phyloP scores from a whole-genome alignment of 2,113 vertebrate genomes.

The Hemiprocne comata region DNA sequence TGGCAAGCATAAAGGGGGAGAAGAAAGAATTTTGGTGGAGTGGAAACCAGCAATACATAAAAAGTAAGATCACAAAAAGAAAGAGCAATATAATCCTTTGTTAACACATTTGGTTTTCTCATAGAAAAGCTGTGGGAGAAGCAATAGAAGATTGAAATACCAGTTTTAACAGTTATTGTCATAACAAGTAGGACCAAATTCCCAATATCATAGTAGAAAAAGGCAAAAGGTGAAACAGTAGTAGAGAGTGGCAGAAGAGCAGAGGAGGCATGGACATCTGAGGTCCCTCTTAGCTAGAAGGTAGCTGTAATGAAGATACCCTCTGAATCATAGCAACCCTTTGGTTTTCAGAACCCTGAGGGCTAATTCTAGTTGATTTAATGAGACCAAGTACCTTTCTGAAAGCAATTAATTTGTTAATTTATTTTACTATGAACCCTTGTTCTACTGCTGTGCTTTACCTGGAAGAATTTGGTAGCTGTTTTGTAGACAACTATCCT shows the following conservation, averaged over 20 bases:
- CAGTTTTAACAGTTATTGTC: background rate
- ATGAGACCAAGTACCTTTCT: background rate
- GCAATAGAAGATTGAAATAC: background rate
- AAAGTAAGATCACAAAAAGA: background rate
- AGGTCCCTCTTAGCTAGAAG: too few species aligned
- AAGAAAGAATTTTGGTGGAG: background rate
- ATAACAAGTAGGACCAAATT: background rate
- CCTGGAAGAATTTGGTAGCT: background rate
- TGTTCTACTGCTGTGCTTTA: background rate
- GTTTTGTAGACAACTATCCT: background rate
- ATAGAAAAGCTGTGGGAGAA: background rate
- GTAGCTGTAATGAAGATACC: accelerated
- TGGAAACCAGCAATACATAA: background rate
- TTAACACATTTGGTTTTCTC: background rate
- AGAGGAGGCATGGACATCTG: background rate
- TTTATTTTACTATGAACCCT: background rate
- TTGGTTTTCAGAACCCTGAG: background rate
- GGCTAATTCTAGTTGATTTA: background rate
- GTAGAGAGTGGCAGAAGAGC: background rate
- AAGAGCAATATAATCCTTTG: background rate
- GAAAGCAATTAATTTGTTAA: background rate
- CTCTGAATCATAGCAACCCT: background rate
- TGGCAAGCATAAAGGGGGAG: background rate
- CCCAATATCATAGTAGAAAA: background rate
- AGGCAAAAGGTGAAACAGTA: background rate